A percentile compares a stretch with the other conserved stretches of the same genome.
Evolutionary conservation across 2,113 vertebrate species (phyloP).

Genomic region (Tursiops truncatus): DNA sequence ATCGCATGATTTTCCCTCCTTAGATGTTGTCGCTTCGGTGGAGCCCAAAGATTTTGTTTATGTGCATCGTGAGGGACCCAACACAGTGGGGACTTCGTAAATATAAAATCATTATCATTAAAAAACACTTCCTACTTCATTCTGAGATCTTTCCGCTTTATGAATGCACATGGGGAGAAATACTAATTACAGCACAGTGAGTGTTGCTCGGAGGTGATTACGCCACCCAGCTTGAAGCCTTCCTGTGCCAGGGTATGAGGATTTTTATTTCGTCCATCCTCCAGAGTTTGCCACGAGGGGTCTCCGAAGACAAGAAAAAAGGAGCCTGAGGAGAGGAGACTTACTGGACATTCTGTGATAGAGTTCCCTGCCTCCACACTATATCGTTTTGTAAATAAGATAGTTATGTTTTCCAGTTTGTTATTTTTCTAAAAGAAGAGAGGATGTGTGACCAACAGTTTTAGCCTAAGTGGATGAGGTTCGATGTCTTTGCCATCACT

Average conservation of each 20-base stretch:
- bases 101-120: neutral
- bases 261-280: neutral
- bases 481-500: neutral
- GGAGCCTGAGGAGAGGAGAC: neutral
- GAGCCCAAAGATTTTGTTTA: neutral
- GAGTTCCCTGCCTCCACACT: neutral
- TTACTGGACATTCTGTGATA: neutral
- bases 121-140: neutral
- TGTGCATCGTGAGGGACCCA: neutral
- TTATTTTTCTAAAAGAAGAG: neutral
- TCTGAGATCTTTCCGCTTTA: neutral
- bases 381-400: neutral
- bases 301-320: neutral
- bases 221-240: rapidly evolving
- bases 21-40: neutral
- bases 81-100: neutral
- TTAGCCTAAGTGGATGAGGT: neutral
- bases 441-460: neutral
- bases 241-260: neutral
- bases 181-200: neutral
- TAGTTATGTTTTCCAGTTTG: neutral
- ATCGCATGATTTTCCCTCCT: neutral
- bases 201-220: neutral
- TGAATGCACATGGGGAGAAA: neutral
- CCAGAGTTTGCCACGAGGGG: neutral